Percentiles rank a stretch among this genome's conserved stretches.
phyloP scores from a whole-genome alignment of 2,888 invertebrate species.

The Eueremaeus valkanovi region DNA sequence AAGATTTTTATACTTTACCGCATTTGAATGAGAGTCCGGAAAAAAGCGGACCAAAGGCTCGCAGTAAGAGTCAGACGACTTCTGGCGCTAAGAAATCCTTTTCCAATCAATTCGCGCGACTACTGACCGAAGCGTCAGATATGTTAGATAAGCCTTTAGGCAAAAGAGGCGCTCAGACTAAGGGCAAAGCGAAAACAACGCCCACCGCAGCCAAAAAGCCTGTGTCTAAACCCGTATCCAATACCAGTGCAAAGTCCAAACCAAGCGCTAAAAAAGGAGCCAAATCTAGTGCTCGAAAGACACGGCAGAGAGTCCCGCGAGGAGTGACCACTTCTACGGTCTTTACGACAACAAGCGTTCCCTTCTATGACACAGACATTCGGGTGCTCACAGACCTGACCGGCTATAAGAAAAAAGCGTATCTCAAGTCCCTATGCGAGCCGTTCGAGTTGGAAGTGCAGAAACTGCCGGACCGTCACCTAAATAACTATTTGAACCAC shows the following conservation, averaged over 20 bases:
- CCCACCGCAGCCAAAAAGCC: background rate
- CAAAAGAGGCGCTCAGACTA: background rate
- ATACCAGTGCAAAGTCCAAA: background rate
- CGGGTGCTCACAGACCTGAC: background rate
- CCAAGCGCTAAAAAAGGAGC: background rate
- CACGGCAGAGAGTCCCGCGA: background rate
- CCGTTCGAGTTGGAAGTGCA: background rate
- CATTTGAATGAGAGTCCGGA: background rate
- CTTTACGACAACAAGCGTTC: conserved; percentile 10
- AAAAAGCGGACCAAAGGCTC: background rate
- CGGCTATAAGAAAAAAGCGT: conserved; percentile 10
- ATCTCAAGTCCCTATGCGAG: background rate
- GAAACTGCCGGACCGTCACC: conserved; percentile 12
- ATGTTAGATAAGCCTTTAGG: background rate
- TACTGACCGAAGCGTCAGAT: background rate
- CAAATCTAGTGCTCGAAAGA: background rate
- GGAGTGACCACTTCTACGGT: conserved; percentile 31
- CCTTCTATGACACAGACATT: conserved; percentile 22
- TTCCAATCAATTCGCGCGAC: conserved; percentile 11
- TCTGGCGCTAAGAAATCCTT: background rate
- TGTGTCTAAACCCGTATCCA: background rate
- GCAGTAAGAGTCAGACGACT: background rate
- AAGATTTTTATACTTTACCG: conserved; percentile 27
- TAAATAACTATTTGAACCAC: background rate
- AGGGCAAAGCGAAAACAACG: background rate